Base-by-base conservation (phyloP, 2,888 invertebrate species). In the Apantesis nais region DNA sequence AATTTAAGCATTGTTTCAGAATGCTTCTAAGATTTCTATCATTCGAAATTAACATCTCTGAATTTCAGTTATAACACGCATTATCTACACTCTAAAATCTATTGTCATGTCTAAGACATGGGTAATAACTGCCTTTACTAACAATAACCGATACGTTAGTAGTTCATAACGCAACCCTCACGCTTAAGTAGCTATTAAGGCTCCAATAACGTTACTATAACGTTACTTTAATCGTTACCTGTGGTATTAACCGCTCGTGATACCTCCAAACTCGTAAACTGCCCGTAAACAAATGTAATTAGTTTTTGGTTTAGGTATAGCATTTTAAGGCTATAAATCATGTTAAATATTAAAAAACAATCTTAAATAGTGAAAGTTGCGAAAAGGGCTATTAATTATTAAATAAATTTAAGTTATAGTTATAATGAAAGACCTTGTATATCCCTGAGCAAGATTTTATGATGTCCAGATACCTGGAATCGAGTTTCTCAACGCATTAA, bases 271-370 rank as follows among this genome's bases (percentile, higher is more conserved):
- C 25, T 67, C 69, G 72, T 66, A 78, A 78, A 78, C 80, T 75
- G 66, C 66, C 73, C 71, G 29, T 39, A 69, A 67, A 78, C 74
- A 76, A 58, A 70, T 67, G 71, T 67, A 71, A 76, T 78, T 80
- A 80, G 62, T 58, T 29, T 70, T 64, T 12, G 52, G 25, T 41
- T 29, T 29, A 62, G 41, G 41, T 41, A 12, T 25, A 29, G 11
- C 25, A 41, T 41, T 63, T 4, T 3, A 19, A 41, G 41, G 19
- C 9, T 19, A 29, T 29, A 25, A 37, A 22, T 62, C 12, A n/a
- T 25, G 41, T 9, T 16, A 29, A 25, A 39, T 7, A 16, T 14
- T 25, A 14, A 25, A 14, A 29, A 16, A 0, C 22, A 52, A n/a
- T 48, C 7, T 48, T 48, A 14, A 44, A 8, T 48, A 44, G 44